Conservation (phyloP, 2,797 vertebrate genomes). For the Schizothorax lantsangensis region DNA sequence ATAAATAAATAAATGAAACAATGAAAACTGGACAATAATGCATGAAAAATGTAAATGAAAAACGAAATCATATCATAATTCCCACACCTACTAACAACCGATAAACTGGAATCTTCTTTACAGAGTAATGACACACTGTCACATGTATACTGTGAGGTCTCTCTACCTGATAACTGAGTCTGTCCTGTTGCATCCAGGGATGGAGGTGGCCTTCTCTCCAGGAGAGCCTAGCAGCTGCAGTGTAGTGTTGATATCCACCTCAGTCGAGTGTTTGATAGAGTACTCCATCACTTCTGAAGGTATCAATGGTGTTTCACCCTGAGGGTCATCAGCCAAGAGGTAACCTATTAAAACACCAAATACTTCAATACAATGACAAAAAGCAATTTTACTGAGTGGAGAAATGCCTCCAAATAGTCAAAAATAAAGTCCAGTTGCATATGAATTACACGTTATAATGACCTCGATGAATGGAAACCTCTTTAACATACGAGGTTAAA, state of each 20-base stretch:
- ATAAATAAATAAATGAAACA: neutral
- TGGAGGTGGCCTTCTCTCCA: constrained; percentile 97
- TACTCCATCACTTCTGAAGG: constrained; percentile 99
- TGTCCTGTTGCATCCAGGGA: constrained; percentile 97
- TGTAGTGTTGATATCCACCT: constrained; percentile 98
- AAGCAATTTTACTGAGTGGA: neutral
- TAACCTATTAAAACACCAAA: constrained; percentile 79
- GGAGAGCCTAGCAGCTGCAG: constrained; percentile 98
- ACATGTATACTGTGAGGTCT: neutral
- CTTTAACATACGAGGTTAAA: neutral
- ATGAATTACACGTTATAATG: neutral
- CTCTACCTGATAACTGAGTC: constrained; percentile 97
- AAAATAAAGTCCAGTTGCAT: neutral
- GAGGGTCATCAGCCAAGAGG: constrained; percentile 97
- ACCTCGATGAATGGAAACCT: neutral
- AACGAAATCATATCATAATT: neutral
- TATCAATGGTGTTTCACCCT: constrained; percentile 98
- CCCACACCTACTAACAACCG: neutral
- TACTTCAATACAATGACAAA: constrained; percentile 25
- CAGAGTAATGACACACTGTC: neutral
- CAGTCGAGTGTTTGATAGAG: constrained; percentile 96
- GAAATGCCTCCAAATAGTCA: neutral
- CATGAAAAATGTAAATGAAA: neutral
- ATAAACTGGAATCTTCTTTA: neutral
- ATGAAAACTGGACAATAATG: neutral